Base-by-base conservation (phyloP, 1,140 invertebrate species). In the Lordiphosa collinella region DNA sequence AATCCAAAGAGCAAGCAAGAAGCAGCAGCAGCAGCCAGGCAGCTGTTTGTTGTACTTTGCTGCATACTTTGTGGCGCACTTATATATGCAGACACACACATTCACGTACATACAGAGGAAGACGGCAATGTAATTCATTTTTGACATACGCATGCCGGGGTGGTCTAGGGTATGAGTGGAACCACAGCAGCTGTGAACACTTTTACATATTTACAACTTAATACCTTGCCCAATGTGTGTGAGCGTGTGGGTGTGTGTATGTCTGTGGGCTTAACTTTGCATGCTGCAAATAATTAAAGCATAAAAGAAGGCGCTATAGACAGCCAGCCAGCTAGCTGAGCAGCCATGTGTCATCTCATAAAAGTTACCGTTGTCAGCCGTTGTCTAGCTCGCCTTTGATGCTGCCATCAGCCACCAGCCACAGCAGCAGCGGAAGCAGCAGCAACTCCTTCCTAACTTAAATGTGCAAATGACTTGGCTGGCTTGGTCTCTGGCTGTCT, bases 241-340 rank as follows among this genome's bases (percentile, higher is more conserved):
- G 31, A 35, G 63, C 44, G 12, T 49, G 62, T 22, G 47, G 36
- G 38, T 55, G 46, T 61, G 65, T 22, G 46, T 50, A 37, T 57
- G 57, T 54, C 47, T 12, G 47, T 29, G 48, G 52, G 55, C 65
- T 79, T 79, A 79, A 79, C 74, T 79, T 79, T 80, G 70, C 75
- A 80, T 79, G 75, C 75, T 70, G 65, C 74, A 79, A 79, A 79
- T 79, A 79, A 79, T 79, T 79, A 79, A 79, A 80, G 75, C 70
- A 79, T 70, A 61, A 80, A 80, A 70, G 65, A 80, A 65, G 71
- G 50, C 51, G 54, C 57, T 41, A 41, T 13, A 52, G 59, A 57
- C 52, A 56, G 51, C 14, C 29, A 55, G 51, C 35, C 25, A 41
- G 35, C 8, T 37, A 75, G 72, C 62, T 62, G 73, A 76, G 67